Evolutionary conservation across 2,113 vertebrate species (phyloP).

Genomic region (Stigmatopora argus): DNA sequence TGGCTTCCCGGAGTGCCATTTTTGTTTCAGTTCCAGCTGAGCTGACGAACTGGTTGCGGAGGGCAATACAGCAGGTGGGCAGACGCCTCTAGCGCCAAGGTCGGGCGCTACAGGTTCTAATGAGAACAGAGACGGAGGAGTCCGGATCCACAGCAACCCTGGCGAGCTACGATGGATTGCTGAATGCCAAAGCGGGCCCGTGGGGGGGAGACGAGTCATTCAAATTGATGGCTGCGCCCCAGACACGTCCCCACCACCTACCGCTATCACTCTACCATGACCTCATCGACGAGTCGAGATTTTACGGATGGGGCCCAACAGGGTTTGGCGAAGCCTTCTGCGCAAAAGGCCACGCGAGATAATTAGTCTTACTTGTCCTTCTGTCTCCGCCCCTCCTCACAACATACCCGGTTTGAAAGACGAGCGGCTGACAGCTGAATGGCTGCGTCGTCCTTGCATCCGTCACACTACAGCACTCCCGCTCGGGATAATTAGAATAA

Average conservation of each 20-base stretch:
- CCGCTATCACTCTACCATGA: slow-evolving; percentile 23
- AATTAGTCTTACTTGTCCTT: slow-evolving; percentile 15
- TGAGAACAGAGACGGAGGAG: slow-evolving; percentile 57
- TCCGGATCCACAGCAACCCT: slow-evolving; percentile 69
- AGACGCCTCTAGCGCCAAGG: slow-evolving; percentile 48
- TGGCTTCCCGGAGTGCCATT: slow-evolving; percentile 30
- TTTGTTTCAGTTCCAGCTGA: slow-evolving; percentile 42
- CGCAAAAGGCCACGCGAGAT: slow-evolving; percentile 1
- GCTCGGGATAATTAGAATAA: slow-evolving; percentile 61
- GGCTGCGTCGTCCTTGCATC: slow-evolving; percentile 65
- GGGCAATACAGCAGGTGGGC: slow-evolving; percentile 7
- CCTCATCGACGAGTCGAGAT: not conserved
- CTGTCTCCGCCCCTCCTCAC: slow-evolving; percentile 2
- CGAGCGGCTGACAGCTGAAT: slow-evolving; percentile 44
- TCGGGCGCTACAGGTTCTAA: slow-evolving; percentile 64
- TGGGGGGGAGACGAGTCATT: slow-evolving; percentile 73
- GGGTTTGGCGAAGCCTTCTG: not conserved
- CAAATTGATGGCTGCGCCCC: slow-evolving; percentile 78
- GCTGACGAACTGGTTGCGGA: slow-evolving; percentile 34
- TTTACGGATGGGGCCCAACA: not conserved
- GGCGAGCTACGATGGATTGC: slow-evolving; percentile 62
- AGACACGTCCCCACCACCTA: slow-evolving; percentile 69
- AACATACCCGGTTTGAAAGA: slow-evolving; percentile 46
- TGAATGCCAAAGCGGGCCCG: slow-evolving; percentile 80
- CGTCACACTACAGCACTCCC: slow-evolving; percentile 46